Conservation (phyloP, 2,797 vertebrate genomes). For the Pseudopleuronectes americanus region DNA sequence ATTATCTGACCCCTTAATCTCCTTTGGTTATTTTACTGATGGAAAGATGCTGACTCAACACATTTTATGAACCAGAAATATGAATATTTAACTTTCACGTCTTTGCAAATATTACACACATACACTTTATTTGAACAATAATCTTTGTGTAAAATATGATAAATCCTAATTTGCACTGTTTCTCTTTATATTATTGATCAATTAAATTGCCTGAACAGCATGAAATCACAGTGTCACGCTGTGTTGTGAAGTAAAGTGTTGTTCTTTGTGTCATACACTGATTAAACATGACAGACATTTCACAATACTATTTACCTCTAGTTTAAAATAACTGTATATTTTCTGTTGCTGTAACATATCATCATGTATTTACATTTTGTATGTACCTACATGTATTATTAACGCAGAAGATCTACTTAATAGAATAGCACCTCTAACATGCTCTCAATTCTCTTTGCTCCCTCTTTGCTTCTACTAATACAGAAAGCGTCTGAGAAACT, state of each 20-base stretch:
- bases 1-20: slow-evolving; percentile 16
- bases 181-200: neutral
- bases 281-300: slow-evolving; percentile 59
- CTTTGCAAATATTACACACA: slow-evolving; percentile 3
- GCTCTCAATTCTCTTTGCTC: slow-evolving; percentile 50
- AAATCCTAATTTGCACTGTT: too few species aligned
- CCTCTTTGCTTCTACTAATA: slow-evolving; percentile 71
- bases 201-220: slow-evolving; percentile 57
- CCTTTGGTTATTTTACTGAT: neutral
- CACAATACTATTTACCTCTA: slow-evolving; percentile 38
- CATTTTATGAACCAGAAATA: neutral
- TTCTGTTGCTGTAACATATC: slow-evolving; percentile 34
- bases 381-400: slow-evolving; percentile 58
- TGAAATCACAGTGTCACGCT: slow-evolving; percentile 68
- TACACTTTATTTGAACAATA: neutral
- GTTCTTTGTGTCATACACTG: slow-evolving; percentile 73
- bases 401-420: slow-evolving; percentile 28
- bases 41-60: neutral
- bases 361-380: slow-evolving; percentile 62
- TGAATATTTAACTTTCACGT: neutral
- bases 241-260: slow-evolving; percentile 75
- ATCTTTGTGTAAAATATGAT: too few species aligned
- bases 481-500: slow-evolving; percentile 94
- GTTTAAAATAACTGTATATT: slow-evolving; percentile 6
- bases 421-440: slow-evolving; percentile 62